A percentile compares a stretch with the other conserved stretches of the same genome.
phyloP scores from a whole-genome alignment of 2,797 vertebrate species.

The Siniperca undulata region DNA sequence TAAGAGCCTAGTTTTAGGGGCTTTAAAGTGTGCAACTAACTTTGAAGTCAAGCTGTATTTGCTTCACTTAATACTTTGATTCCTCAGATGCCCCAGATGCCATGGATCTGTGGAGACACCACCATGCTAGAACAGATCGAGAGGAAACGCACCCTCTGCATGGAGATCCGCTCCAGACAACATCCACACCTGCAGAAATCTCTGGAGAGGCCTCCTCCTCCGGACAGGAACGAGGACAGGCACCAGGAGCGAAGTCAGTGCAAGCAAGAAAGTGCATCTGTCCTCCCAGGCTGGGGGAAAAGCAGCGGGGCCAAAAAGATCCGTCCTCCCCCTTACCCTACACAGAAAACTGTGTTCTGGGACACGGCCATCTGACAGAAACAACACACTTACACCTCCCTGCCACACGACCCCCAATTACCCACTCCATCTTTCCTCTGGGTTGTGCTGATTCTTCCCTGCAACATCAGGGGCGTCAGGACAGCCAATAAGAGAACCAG shows the following conservation, averaged over 20 bases:
- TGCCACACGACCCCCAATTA: conserved; percentile 64
- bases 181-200: conserved; percentile 78
- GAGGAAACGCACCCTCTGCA: conserved; percentile 97
- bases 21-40: neutral
- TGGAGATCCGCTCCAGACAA: conserved; percentile 96
- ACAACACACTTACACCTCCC: conserved; percentile 53
- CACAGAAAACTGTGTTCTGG: conserved; percentile 98
- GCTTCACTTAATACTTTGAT: neutral
- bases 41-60: conserved; percentile 15
- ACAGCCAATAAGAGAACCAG: conserved; percentile 64
- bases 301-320: conserved; percentile 92
- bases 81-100: conserved; percentile 93
- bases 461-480: conserved; percentile 57
- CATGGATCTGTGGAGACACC: conserved; percentile 96
- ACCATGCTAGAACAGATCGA: conserved; percentile 99
- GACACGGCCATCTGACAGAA: conserved; percentile 95
- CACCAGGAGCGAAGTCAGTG: conserved; percentile 90
- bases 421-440: conserved; percentile 49
- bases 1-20: neutral
- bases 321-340: conserved; percentile 95
- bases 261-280: conserved; percentile 93
- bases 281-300: conserved; percentile 93
- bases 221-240: conserved; percentile 87
- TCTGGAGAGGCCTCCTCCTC: conserved; percentile 69
- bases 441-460: conserved; percentile 66